These are phyloP conservation scores for Pteronura brasiliensis DNA, from an alignment of 2,113 vertebrate genomes.

Conservation along the genomic window DNA sequence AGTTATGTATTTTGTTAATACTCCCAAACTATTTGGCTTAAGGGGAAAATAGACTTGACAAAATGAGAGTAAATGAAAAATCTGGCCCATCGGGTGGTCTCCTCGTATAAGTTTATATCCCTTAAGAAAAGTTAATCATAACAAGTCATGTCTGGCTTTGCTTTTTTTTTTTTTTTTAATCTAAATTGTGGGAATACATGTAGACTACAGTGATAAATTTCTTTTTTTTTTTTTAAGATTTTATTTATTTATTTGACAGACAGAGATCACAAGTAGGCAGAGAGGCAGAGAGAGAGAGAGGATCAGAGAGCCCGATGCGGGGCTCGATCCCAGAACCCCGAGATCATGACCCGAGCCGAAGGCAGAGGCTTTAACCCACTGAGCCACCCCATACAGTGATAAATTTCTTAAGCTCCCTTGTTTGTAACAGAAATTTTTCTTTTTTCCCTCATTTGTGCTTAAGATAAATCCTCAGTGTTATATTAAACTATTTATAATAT, in stretches of 20 bases:
- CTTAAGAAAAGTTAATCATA: not conserved
- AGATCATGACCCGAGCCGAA: too few relatives aligned
- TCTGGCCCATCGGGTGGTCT: not conserved
- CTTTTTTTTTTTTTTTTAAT: not conserved
- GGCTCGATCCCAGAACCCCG: too few relatives aligned
- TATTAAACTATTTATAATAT: constrained; percentile 70
- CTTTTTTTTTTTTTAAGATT: too few relatives aligned
- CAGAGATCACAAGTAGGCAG: too few relatives aligned
- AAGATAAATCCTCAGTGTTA: constrained; percentile 64
- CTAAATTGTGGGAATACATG: not conserved
- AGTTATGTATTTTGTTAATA: not conserved
- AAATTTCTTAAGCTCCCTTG: not conserved
- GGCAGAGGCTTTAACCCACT: too few relatives aligned
- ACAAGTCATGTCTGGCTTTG: not conserved
- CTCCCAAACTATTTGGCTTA: not conserved
- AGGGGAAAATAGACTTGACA: constrained; percentile 11
- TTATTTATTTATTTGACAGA: too few relatives aligned
- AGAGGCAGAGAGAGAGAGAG: too few relatives aligned
- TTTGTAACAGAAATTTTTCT: constrained; percentile 17
- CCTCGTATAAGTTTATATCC: not conserved
- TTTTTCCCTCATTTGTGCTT: constrained; percentile 62
- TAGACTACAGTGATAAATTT: not conserved
- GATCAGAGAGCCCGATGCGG: too few relatives aligned
- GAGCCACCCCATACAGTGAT: too few relatives aligned
- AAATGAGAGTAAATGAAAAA: not conserved